Evolutionary conservation across 1,140 invertebrate species (phyloP), one percentile per base, ranked within the genome.

Genomic region (Periplaneta americana): DNA sequence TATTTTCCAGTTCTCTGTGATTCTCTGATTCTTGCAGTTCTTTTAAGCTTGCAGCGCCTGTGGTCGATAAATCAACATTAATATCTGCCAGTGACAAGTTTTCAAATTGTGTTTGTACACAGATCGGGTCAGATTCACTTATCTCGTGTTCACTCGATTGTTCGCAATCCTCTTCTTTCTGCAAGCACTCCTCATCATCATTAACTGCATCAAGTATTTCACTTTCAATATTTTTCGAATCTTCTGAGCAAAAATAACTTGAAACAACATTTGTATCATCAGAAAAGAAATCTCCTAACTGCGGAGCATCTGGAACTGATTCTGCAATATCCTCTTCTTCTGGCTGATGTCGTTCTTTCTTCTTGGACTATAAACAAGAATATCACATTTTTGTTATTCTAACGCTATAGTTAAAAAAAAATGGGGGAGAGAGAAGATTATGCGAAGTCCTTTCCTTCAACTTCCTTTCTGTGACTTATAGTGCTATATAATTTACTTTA

Each of bases 151-250:
- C n/a, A 13, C 76, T 36, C 10, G n/a, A 35, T 34, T 32, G 74
- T 33, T 34, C 9, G 10, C 22, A 33, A 13, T 76, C 32, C 34
- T 76, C 31, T 76, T 34, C 75, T 18, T 22, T 76, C 11, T 34
- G 75, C 33, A 76, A 3, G 13, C 34, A 36, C 4, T 28, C 34
- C 34, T 18, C 76, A 78, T 36, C 74, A 33, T 89, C 89, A 36
- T 88, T 89, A 32, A 88, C 87, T 34, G 89, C 89, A 15, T 87
- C 89, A 83, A 88, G 87, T 18, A 89, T 84, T 83, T 90, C 88
- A 78, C 88, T 89, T 80, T 90, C 88, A 86, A 90, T 89, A 81
- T 89, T 87, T 80, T 88, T 80, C 15, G 0, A 88, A 88, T 83
- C 88, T 88, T 22, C 86, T 87, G 0, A 88, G 84, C 34, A 89